Percentiles rank a stretch among this genome's conserved stretches.
These are phyloP conservation scores for Ochropleura plecta DNA, from an alignment of 2,888 invertebrate species.

Conservation along the genomic window DNA sequence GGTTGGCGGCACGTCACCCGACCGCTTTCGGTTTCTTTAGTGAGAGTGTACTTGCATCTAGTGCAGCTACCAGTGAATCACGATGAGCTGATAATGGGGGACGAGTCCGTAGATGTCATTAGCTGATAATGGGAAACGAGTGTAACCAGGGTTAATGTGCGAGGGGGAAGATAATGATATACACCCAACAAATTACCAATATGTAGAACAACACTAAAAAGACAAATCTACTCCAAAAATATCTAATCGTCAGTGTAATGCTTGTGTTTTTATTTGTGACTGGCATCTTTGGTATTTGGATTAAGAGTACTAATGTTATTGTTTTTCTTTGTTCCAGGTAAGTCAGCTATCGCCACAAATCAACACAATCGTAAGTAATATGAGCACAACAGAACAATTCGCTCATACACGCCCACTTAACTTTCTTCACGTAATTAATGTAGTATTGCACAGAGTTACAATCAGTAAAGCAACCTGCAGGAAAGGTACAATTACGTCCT, in stretches of 20 bases:
- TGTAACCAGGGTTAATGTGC: no score
- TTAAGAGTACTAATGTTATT: background rate
- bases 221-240: background rate
- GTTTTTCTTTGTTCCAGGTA: conserved; percentile 60
- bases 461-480: conserved; percentile 53
- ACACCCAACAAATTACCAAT: no score
- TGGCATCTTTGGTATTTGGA: background rate
- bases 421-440: conserved; percentile 48
- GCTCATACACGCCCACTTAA: background rate
- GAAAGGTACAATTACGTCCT: conserved; percentile 60
- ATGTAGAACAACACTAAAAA: background rate
- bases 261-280: no score
- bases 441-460: conserved; percentile 39
- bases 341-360: conserved; percentile 24
- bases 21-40: conserved; percentile 76
- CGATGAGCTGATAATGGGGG: background rate
- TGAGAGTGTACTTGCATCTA: conserved; percentile 72
- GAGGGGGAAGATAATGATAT: no score
- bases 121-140: no score
- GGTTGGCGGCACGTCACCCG: conserved; percentile 59
- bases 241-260: background rate
- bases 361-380: conserved; percentile 34
- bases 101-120: background rate
- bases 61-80: conserved; percentile 49
- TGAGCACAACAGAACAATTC: conserved; percentile 1